Percentiles rank a stretch among this genome's conserved stretches.
These are phyloP conservation scores for Leptinotarsa defecta DNA, from an alignment of 1,140 invertebrate species.

Conservation along the genomic window DNA sequence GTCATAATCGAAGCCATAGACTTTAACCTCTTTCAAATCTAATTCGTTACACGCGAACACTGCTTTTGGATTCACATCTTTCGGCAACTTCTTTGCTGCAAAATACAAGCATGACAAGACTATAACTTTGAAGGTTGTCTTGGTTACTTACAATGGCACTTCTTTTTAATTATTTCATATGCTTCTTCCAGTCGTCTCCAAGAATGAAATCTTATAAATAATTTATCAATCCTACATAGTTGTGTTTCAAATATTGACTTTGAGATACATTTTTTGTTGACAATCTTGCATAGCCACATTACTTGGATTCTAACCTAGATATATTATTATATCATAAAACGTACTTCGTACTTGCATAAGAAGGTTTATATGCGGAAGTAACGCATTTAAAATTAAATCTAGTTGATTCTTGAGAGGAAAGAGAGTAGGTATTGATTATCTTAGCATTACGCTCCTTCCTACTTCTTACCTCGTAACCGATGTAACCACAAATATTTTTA, in stretches of 20 bases:
- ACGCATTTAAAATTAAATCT: background rate
- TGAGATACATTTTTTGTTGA: slow-evolving; percentile 16
- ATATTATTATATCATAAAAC: background rate
- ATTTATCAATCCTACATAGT: slow-evolving; percentile 28
- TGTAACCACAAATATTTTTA: too few relatives aligned
- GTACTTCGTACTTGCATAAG: background rate
- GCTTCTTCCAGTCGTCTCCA: slow-evolving; percentile 50
- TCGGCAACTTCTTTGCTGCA: slow-evolving; percentile 84
- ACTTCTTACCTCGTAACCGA: too few relatives aligned
- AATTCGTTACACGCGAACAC: slow-evolving; percentile 98
- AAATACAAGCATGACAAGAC: slow-evolving; percentile 32
- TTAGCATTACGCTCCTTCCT: too few relatives aligned
- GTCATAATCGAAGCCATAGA: slow-evolving; percentile 99
- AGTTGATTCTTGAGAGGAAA: too few relatives aligned
- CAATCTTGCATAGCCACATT: slow-evolving; percentile 37
- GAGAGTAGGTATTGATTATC: too few relatives aligned
- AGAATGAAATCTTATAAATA: slow-evolving; percentile 39
- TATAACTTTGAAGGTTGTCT: background rate
- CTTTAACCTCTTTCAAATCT: slow-evolving; percentile 86
- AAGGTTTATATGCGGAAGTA: background rate
- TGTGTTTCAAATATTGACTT: slow-evolving; percentile 14
- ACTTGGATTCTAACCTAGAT: slow-evolving; percentile 13
- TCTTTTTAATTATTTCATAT: slow-evolving; percentile 56
- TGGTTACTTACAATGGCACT: slow-evolving; percentile 59
- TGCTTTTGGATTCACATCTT: slow-evolving; percentile 80